Conservation (phyloP, 2,888 invertebrate genomes). For the Caenorhabditis doughertyi region DNA sequence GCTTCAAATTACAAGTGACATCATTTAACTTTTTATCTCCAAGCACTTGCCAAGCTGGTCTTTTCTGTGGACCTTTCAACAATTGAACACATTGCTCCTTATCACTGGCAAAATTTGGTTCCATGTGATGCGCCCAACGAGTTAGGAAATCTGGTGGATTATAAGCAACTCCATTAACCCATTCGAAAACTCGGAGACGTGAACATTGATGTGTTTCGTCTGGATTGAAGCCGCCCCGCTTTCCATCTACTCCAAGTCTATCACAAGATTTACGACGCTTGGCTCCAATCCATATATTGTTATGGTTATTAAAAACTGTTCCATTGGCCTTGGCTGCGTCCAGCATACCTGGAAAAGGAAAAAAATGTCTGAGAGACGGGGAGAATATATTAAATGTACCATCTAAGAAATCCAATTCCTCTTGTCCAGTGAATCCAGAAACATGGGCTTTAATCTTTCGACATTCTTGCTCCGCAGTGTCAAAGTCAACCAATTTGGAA, state of each 20-base stretch:
- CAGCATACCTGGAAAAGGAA: no score
- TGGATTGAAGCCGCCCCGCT: background rate
- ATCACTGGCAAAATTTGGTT: background rate
- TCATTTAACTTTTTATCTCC: slow-evolving; percentile 10
- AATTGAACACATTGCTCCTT: slow-evolving; percentile 1
- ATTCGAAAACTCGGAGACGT: slow-evolving; percentile 1
- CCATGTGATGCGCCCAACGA: background rate
- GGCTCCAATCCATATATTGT: slow-evolving; percentile 7
- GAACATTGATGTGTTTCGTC: background rate
- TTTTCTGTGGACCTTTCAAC: background rate
- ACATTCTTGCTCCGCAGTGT: background rate
- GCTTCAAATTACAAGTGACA: background rate
- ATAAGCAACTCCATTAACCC: slow-evolving; percentile 12
- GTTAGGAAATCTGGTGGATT: background rate
- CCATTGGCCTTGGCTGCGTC: no score
- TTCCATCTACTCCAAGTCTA: no score
- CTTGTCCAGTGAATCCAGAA: background rate
- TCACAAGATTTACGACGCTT: background rate
- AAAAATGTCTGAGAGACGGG: no score
- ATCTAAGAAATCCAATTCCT: slow-evolving; percentile 12
- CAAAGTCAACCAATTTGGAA: background rate
- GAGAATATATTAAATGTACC: no score
- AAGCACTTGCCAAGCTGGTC: no score
- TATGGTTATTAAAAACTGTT: no score
- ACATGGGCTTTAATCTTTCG: background rate